Percentiles rank a stretch among this genome's conserved stretches.
Evolutionary conservation across 1,140 invertebrate species (phyloP).

Genomic region (Teleopsis dalmanni): DNA sequence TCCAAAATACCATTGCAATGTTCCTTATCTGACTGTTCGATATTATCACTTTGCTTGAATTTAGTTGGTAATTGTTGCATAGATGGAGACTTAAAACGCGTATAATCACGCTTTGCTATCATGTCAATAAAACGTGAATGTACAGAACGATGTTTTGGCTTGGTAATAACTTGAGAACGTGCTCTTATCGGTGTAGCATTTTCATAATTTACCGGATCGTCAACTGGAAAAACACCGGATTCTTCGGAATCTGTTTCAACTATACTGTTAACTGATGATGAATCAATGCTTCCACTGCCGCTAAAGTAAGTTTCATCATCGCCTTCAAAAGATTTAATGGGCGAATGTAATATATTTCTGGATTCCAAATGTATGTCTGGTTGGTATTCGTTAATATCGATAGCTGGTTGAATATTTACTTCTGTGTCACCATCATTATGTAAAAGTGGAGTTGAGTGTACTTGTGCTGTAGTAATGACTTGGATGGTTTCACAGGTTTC

Average conservation of each 20-base stretch:
- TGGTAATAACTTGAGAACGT: constrained; percentile 19
- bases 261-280: not conserved
- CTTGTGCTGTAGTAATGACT: too few species aligned
- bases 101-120: constrained; percentile 26
- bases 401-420: too few species aligned
- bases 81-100: constrained; percentile 2
- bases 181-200: constrained; percentile 14
- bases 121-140: constrained; percentile 31
- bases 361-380: too few species aligned
- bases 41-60: not conserved
- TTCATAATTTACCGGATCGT: too few species aligned
- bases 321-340: constrained; percentile 17
- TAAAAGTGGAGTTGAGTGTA: too few species aligned
- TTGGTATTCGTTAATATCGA: too few species aligned
- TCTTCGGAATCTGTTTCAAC: constrained; percentile 22
- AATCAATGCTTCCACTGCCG: constrained; percentile 4
- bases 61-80: not conserved
- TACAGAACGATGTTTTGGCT: constrained; percentile 13
- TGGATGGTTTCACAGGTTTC: too few species aligned
- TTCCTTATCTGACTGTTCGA: constrained; percentile 4
- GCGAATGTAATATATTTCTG: too few species aligned
- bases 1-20: not conserved
- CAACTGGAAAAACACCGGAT: constrained; percentile 22
- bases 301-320: constrained; percentile 31
- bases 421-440: too few species aligned